A percentile compares a stretch with the other conserved stretches of the same genome.
Conservation (phyloP, 2,888 invertebrate species). For the Lasius fuliginosus region DNA sequence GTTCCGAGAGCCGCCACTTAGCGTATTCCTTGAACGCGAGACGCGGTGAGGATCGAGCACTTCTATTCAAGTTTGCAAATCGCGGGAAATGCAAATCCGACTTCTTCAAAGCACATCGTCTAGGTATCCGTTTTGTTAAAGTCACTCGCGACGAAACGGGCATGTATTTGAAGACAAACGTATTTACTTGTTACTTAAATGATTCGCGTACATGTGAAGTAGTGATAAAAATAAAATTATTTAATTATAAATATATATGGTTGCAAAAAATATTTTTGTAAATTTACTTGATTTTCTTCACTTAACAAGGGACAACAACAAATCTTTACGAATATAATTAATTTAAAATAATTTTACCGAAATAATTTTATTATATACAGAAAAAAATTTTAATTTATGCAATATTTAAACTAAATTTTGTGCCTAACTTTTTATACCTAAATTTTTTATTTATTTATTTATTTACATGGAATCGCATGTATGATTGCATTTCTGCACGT, state of each 20-base stretch:
- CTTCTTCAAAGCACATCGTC: not conserved
- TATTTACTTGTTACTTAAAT: not conserved
- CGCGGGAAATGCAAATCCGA: conserved; percentile 26
- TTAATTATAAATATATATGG: not conserved
- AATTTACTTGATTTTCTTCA: not conserved
- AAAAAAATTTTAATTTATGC: not conserved
- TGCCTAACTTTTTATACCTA: not conserved
- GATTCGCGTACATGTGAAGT: not conserved
- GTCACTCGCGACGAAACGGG: conserved; percentile 17
- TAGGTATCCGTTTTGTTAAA: conserved; percentile 7
- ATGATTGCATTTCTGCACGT: not conserved
- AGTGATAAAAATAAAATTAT: not conserved
- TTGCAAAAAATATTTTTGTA: not conserved
- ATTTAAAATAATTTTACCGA: not conserved
- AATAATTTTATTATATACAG: not conserved
- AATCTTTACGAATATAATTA: not conserved
- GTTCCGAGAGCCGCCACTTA: conserved; percentile 3
- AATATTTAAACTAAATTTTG: not conserved
- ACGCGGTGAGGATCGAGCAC: conserved; percentile 1
- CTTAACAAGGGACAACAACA: not conserved
- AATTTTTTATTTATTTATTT: conserved; percentile 2
- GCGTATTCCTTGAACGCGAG: conserved; percentile 22
- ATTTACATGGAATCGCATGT: not conserved
- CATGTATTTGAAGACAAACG: not conserved
- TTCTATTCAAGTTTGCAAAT: conserved; percentile 44